Conservation (phyloP, 2,797 vertebrate genomes). For the Pseudochromis fuscus region DNA sequence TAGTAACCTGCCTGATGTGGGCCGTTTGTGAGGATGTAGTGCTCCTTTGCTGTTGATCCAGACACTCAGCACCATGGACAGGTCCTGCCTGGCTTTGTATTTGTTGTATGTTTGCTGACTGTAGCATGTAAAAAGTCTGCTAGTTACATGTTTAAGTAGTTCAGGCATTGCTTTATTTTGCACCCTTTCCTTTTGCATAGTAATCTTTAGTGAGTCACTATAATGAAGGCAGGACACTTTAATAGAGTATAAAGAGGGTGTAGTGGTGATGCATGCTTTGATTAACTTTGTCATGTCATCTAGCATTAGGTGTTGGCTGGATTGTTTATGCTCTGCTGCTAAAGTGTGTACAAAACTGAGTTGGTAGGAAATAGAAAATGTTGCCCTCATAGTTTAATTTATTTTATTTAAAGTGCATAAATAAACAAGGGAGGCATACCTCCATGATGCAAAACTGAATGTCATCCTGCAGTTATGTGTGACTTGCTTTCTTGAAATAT, state of each 20-base stretch:
- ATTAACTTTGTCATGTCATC: not conserved
- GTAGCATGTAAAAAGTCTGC: not conserved
- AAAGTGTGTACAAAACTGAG: not conserved
- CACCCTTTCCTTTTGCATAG: not conserved
- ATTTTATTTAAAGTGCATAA: not conserved
- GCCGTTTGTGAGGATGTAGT: too few relatives aligned
- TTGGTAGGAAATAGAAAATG: not conserved
- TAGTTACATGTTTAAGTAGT: not conserved
- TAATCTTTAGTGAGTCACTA: not conserved
- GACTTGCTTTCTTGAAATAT: not conserved
- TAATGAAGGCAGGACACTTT: not conserved
- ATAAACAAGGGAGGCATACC: not conserved
- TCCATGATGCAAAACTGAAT: not conserved
- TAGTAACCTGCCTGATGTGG: too few relatives aligned
- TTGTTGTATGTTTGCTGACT: not conserved
- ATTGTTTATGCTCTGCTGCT: not conserved
- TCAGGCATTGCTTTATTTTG: not conserved
- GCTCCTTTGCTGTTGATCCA: too few relatives aligned
- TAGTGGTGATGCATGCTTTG: not conserved
- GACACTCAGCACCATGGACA: conserved; percentile 70
- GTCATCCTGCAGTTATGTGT: not conserved
- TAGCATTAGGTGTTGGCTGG: not conserved
- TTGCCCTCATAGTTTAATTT: not conserved
- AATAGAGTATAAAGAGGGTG: not conserved
- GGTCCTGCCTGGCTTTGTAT: conserved; percentile 14